Conservation (phyloP, 2,113 vertebrate genomes). For the Arenaria interpres region DNA sequence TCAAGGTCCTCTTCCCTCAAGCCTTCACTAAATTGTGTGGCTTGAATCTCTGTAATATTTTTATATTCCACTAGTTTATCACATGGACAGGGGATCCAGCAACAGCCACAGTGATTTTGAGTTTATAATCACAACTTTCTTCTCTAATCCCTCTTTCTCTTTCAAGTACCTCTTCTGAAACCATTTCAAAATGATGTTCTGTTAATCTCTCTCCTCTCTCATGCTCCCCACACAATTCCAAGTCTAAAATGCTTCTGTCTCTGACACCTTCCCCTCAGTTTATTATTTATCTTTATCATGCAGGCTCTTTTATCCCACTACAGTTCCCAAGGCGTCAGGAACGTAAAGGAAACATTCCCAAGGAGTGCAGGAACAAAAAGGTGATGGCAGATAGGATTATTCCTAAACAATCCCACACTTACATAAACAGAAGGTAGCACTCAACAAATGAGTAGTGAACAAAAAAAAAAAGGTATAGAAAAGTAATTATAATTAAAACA, state of each 20-base stretch:
- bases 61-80: neutral
- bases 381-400: neutral
- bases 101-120: neutral
- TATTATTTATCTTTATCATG: neutral
- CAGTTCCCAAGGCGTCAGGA: neutral
- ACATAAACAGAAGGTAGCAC: neutral
- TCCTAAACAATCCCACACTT: conserved; percentile 11
- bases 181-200: neutral
- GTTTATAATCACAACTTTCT: neutral
- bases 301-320: neutral
- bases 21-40: neutral
- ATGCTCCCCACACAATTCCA: neutral
- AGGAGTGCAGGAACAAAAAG: neutral
- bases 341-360: neutral
- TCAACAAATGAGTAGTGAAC: neutral
- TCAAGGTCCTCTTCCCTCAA: neutral
- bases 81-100: neutral
- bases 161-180: neutral
- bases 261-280: neutral
- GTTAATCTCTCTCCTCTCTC: neutral
- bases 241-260: neutral
- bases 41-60: neutral
- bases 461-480: neutral
- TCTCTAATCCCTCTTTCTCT: neutral
- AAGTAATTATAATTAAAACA: neutral